A percentile compares a stretch with the other conserved stretches of the same genome.
These are phyloP conservation scores for Drosophila melanosoma DNA, from an alignment of 2,888 invertebrate species.

Conservation along the genomic window DNA sequence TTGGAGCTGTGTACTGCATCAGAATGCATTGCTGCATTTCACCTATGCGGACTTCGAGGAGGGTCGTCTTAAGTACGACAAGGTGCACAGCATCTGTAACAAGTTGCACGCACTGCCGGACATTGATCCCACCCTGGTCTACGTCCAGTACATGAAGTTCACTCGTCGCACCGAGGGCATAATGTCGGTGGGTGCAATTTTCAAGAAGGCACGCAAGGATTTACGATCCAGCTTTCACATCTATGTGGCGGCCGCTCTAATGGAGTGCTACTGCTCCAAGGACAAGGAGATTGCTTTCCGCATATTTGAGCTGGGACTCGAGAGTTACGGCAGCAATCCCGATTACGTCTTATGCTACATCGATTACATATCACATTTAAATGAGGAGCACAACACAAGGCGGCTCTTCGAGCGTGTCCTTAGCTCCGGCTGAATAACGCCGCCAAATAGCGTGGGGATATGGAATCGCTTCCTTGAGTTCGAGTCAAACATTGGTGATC, in stretches of 20 bases:
- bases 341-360: conserved; percentile 98
- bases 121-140: conserved; percentile 98
- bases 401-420: conserved; percentile 99
- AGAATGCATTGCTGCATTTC: conserved; percentile 97
- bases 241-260: conserved; percentile 97
- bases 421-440: conserved; percentile 95
- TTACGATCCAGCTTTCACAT: conserved; percentile 93
- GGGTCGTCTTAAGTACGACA: conserved; percentile 97
- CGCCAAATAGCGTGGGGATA: conserved; percentile 97
- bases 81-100: conserved; percentile 97
- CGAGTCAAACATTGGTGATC: conserved; percentile 98
- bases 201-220: conserved; percentile 98
- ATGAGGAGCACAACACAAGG: conserved; percentile 99
- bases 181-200: conserved; percentile 96
- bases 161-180: conserved; percentile 98
- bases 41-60: conserved; percentile 99
- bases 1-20: conserved; percentile 96
- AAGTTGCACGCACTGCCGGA: conserved; percentile 94
- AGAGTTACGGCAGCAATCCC: conserved; percentile 97
- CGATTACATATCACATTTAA: conserved; percentile 98
- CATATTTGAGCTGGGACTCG: conserved; percentile 98
- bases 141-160: conserved; percentile 99
- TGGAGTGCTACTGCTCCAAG: conserved; percentile 99
- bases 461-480: conserved; percentile 99
- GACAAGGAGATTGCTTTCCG: conserved; percentile 98